Conservation (phyloP, 2,888 invertebrate genomes). For the Drosophila pseudotakahashii region DNA sequence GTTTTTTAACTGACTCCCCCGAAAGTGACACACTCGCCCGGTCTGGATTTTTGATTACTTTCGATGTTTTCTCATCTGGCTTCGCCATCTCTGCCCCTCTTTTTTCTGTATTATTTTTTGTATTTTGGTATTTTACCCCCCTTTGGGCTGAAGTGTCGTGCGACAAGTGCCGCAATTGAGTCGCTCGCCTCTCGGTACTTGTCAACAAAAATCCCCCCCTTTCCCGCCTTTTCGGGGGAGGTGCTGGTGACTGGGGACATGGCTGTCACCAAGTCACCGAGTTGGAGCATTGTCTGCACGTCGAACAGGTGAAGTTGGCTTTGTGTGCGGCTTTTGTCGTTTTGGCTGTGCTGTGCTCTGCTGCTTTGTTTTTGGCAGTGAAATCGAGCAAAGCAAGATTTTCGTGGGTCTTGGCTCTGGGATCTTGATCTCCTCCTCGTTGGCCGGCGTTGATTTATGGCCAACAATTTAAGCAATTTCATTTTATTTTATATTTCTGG, state of each 20-base stretch:
- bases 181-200: constrained; percentile 56
- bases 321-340: constrained; percentile 30
- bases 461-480: constrained; percentile 66
- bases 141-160: constrained; percentile 63
- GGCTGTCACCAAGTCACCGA: constrained; percentile 71
- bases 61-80: constrained; percentile 33
- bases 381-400: constrained; percentile 73
- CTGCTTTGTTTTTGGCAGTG: constrained; percentile 51
- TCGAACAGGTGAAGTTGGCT: constrained; percentile 69
- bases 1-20: constrained; percentile 44
- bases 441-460: constrained; percentile 60
- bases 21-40: constrained; percentile 49
- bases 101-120: neutral
- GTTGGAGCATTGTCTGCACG: constrained; percentile 66
- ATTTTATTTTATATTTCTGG: constrained; percentile 51
- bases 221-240: too few species aligned
- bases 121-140: constrained; percentile 12
- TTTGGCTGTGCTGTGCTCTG: neutral
- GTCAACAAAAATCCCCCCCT: constrained; percentile 40
- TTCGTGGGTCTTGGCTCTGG: constrained; percentile 37
- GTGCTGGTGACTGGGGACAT: constrained; percentile 12
- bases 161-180: constrained; percentile 78
- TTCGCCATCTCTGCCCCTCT: constrained; percentile 12
- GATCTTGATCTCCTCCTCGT: constrained; percentile 55
- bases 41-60: constrained; percentile 37